phyloP scores from a whole-genome alignment of 2,888 invertebrate genomes.

The Chrysodeixis includens region DNA sequence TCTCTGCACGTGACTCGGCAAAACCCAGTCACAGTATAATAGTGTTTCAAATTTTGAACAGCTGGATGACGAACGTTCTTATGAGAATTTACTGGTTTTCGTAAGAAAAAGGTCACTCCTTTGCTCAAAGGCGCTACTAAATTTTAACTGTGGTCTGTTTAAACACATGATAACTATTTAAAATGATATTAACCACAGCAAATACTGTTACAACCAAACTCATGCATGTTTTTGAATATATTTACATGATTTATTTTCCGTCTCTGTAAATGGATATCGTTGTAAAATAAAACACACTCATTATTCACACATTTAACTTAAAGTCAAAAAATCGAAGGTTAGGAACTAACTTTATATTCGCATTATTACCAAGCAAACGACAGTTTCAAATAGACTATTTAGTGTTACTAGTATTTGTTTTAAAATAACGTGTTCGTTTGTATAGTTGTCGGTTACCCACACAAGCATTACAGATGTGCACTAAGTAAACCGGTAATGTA shows the following conservation, averaged over 20 bases:
- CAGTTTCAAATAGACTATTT: no score
- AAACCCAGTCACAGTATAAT: no score
- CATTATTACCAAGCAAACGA: not conserved
- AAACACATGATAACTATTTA: no score
- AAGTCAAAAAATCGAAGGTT: not conserved
- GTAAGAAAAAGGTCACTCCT: no score
- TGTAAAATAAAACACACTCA: not conserved
- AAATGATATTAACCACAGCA: not conserved
- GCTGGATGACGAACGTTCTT: no score
- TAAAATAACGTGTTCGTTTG: not conserved
- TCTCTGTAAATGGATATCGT: not conserved
- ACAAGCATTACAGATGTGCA: no score
- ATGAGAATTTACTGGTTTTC: no score
- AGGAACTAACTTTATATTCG: not conserved
- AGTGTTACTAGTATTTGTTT: no score
- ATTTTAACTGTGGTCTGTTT: no score
- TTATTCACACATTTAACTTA: not conserved
- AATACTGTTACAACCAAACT: not conserved
- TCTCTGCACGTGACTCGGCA: no score
- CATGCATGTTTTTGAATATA: not conserved
- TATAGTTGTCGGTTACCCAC: not conserved
- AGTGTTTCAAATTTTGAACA: no score
- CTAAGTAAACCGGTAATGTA: slow-evolving; percentile 3
- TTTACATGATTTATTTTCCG: not conserved
- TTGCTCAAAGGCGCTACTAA: no score